Evolutionary conservation across 2,888 invertebrate species (phyloP), one percentile per base, ranked within the genome.

Genomic region (Diaperis boleti): DNA sequence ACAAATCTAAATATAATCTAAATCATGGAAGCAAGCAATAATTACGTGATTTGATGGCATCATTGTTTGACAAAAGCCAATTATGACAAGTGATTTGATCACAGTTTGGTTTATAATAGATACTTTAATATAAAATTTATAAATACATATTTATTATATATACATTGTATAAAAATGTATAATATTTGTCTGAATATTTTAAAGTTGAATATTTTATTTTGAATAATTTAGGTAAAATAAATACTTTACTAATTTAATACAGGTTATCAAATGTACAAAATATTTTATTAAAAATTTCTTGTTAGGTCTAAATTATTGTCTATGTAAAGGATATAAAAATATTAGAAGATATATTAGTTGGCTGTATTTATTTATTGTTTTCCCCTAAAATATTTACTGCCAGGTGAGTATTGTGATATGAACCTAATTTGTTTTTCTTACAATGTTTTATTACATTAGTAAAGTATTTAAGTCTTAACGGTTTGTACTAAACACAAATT

Each of bases 241-340:
- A 63, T 63, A 63, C 63, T 63, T 64, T 64, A 61, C 64, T 64
- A 60, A 64, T 64, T 61, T 64, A 57, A 64, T 64, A 47, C 54
- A 39, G 47, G 56, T 41, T 62, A 42, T 59, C 44, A 18, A 59
- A 52, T 57, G 50, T 62, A 62, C 62, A 57, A 59, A 62, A 59
- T 62, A 56, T 56, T 62, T 56, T 62, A 55, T 55, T 55, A 59
- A 59, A n/a, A 60, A 60, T 33, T 31, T 42, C 49, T 54, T 62
- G 62, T 62, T 62, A 62, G 62, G 31, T 39, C 56, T 56, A 57
- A 62, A 62, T 62, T 56, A 62, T 62, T 59, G 62, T 62, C 57
- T 57, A 62, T 62, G 50, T 55, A 45, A 50, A 60, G 39, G 60
- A 64, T 64, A 55, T 55, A 45, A 33, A 56, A 47, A 47, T 39